phyloP scores from a whole-genome alignment of 2,797 vertebrate species.

The Poeciliopsis turneri region DNA sequence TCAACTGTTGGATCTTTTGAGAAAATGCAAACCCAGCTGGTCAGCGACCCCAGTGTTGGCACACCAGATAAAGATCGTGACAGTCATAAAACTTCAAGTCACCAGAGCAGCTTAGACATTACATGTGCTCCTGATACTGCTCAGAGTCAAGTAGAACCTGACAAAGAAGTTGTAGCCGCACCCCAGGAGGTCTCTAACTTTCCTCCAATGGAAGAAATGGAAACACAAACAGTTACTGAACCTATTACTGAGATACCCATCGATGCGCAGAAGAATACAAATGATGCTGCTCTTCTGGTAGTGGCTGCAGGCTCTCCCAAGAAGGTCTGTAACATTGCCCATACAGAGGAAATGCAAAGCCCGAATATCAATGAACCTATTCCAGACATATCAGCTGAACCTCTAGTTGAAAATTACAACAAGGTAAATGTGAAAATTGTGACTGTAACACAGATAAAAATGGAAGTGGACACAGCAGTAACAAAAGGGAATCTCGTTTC shows the following conservation, averaged over 20 bases:
- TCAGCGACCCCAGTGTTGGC: constrained; percentile 10
- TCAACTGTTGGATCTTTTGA: neutral
- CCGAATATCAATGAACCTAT: constrained; percentile 13
- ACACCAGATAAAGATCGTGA: neutral
- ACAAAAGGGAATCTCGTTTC: constrained; percentile 7
- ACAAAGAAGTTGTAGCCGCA: constrained; percentile 4
- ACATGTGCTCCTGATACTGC: constrained; percentile 1
- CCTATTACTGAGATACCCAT: neutral
- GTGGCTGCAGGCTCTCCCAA: neutral
- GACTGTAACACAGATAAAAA: constrained; percentile 11
- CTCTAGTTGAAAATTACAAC: constrained; percentile 4
- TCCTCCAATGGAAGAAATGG: constrained; percentile 4
- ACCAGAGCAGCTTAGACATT: neutral
- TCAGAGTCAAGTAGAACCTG: constrained; percentile 13
- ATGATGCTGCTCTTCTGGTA: constrained; percentile 17
- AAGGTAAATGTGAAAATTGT: constrained; percentile 9
- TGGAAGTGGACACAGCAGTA: constrained; percentile 8
- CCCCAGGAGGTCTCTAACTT: neutral
- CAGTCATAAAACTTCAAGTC: neutral
- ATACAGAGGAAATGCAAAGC: constrained; percentile 10
- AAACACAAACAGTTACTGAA: constrained; percentile 16
- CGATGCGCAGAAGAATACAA: neutral
- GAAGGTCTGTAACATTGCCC: neutral
- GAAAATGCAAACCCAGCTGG: neutral
- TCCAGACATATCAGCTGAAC: constrained; percentile 11